phyloP scores from a whole-genome alignment of 2,797 vertebrate species.

The Megaceryle alcyon region DNA sequence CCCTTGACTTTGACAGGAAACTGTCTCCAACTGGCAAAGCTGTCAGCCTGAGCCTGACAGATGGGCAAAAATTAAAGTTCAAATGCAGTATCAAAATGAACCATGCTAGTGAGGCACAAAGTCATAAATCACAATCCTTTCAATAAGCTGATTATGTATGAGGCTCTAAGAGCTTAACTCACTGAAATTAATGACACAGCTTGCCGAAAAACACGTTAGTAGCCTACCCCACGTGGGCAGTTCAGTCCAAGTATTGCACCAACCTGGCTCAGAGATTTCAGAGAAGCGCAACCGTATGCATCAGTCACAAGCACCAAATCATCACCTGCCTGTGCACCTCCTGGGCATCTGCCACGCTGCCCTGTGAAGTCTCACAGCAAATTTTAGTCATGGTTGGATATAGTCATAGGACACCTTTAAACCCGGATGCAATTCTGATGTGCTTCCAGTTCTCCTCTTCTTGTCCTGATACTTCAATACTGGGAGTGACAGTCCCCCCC shows the following conservation, averaged over 20 bases:
- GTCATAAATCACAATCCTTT: slow-evolving; percentile 1
- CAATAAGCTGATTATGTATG: slow-evolving; percentile 19
- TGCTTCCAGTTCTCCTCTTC: not conserved
- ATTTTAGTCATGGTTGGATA: not conserved
- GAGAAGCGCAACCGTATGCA: not conserved
- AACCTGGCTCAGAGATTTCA: not conserved
- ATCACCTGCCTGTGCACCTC: not conserved
- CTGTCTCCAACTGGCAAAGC: not conserved
- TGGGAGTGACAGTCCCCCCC: rapidly evolving
- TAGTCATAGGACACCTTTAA: not conserved
- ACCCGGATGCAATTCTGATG: not conserved
- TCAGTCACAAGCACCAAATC: not conserved
- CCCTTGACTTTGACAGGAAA: not conserved
- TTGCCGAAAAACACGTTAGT: not conserved
- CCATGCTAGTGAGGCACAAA: not conserved
- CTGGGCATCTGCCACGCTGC: not conserved
- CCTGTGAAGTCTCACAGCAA: not conserved
- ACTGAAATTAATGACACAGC: slow-evolving; percentile 11
- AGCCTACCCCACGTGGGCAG: not conserved
- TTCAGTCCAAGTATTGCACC: not conserved
- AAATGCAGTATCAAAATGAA: not conserved
- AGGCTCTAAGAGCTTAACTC: slow-evolving; percentile 1
- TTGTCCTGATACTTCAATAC: not conserved
- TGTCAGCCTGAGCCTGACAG: not conserved
- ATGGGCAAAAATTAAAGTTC: not conserved